Percentiles rank a stretch among this genome's conserved stretches.
Evolutionary conservation across 2,888 invertebrate species (phyloP).

Genomic region (Dilophus febrilis): DNA sequence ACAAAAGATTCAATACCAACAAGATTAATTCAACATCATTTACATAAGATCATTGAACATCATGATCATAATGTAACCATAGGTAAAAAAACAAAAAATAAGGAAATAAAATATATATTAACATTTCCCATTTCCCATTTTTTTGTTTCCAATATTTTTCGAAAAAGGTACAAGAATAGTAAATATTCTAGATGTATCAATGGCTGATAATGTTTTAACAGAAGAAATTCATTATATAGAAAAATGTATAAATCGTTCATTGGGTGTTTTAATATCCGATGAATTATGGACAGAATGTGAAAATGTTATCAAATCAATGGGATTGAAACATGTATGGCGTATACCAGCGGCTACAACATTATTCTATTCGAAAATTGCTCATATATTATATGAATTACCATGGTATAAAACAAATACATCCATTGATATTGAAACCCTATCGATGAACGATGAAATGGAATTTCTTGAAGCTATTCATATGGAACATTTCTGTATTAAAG

Average conservation of each 20-base stretch:
- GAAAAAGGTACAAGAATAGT: background rate
- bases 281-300: conserved; percentile 16
- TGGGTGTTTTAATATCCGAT: conserved; percentile 25
- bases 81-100: conserved; percentile 15
- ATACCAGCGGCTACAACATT: conserved; percentile 20
- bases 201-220: conserved; percentile 22
- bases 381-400: conserved; percentile 27
- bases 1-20: conserved; percentile 25
- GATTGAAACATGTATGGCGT: conserved; percentile 28
- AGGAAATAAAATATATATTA: no score
- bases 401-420: conserved; percentile 28
- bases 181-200: background rate
- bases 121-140: no score
- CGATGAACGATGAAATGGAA: conserved; percentile 23
- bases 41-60: conserved; percentile 24
- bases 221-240: conserved; percentile 27
- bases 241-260: conserved; percentile 23
- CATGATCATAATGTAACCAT: conserved; percentile 26
- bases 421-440: conserved; percentile 26
- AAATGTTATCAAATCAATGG: conserved; percentile 22
- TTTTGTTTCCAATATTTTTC: background rate
- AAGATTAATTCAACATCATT: conserved; percentile 25
- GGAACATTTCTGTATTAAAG: conserved; percentile 28
- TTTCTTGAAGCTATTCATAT: conserved; percentile 25
- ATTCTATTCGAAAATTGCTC: conserved; percentile 25